Base-by-base conservation (phyloP, 2,888 invertebrate species). In the Pyrrhia umbra region DNA sequence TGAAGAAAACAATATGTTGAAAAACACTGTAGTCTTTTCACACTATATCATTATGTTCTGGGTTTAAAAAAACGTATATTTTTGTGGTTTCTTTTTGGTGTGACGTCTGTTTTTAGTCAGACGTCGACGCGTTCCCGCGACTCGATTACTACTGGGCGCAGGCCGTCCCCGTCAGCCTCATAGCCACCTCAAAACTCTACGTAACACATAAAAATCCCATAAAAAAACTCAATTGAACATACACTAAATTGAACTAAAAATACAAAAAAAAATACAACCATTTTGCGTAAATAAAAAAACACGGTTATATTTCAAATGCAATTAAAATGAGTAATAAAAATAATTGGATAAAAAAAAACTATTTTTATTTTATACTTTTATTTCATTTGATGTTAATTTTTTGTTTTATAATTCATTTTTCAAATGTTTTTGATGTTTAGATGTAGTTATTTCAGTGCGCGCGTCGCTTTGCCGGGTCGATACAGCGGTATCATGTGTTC, bases 401-500 rank as follows among this genome's bases (percentile, higher is more conserved):
- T 63, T 37, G 61, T 56, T 74, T 69, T 68, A 34, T 18, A 49
- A 42, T 43, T 51, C 56, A 68, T 66, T 56, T 77, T 85, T 81
- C 61, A 65, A 60, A 67, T 73, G 68, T 85, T 85, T 30, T 85
- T 84, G 73, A 79, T 71, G 60, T 60, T 76, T 57, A 63, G 77
- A 84, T 79, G 85, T 87, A 80, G 84, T 83, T 79, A 81, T 86
- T 88, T 70, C 85, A 84, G 82, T 93, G 94, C 94, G 94, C 94
- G 94, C 94, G 94, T 93, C 94, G 92, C 75, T 80, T 68, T 68
- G 64, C 66, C 85, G 93, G 79, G 93, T 94, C 94, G 93, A 94
- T 94, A 94, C 87, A 93, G 93, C 92, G 83, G 84, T 88, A 87
- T 87, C 89, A 85, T 90, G 90, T 87, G 86, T 85, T 86, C 80